Base-by-base conservation (phyloP, 2,888 invertebrate species). In the Gasteruption jaculator region DNA sequence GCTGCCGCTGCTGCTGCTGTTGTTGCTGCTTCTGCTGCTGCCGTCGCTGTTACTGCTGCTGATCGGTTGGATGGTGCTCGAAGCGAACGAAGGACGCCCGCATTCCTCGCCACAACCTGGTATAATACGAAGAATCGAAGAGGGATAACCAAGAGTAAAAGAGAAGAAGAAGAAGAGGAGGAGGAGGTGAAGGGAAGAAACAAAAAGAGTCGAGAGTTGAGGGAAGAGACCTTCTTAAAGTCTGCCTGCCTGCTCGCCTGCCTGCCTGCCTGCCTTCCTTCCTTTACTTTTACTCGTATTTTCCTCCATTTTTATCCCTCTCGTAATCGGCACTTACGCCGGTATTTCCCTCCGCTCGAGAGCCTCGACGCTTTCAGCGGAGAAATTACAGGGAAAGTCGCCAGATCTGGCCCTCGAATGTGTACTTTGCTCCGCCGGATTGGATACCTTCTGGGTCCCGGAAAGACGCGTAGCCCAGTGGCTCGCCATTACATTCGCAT, bases 101-200 rank as follows among this genome's bases (percentile, higher is more conserved):
- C 70, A 70, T 70, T 70, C 70, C 69, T 61, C 60, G 58, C 61
- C 61, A 58, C 64, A 65, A 63, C 65, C 67, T 68, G 65, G 62
- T 69, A 66, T 68, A 70, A 68, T 68, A 68, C 69, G 63, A 65
- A 64, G 69, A 69, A 69, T 67, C 61, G 63, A n/a, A n/a, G 55
- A 48, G 52, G 53, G 50, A 53, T 55, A 39, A 45, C 41, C 26
- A 29, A 10, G 32, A 20, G 14, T n/a, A 18, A 22, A 25, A 33
- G 32, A 45, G 53, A 50, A 43, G 43, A 30, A 41, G 43, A 35
- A 25, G 37, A 21, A 38, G 15, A 18, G 11, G 11, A 29, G 25
- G 12, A 8, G 33, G 33, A 32, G 27, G 24, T 40, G 38, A 43
- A 39, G 27, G 38, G 24, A n/a, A n/a, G n/a, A n/a, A n/a, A n/a